Evolutionary conservation across 2,797 vertebrate genomes (phyloP).

Genomic region (Galagoides demidoff): DNA sequence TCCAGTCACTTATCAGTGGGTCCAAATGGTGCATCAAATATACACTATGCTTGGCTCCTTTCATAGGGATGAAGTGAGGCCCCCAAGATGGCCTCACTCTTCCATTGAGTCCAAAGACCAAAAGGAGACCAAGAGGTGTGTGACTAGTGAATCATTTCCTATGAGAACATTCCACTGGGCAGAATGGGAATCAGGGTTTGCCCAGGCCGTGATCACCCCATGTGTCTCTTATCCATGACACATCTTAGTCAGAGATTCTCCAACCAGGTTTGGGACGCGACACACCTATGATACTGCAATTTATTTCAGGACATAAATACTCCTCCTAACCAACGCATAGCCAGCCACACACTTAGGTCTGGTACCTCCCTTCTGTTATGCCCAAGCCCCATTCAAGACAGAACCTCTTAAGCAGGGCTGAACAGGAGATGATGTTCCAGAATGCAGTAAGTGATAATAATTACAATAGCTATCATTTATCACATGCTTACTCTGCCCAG

Average conservation of each 20-base stretch:
- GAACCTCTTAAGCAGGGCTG: not conserved
- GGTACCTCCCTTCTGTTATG: not conserved
- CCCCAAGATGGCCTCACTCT: not conserved
- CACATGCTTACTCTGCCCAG: not conserved
- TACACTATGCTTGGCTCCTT: not conserved
- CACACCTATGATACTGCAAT: not conserved
- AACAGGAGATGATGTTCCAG: not conserved
- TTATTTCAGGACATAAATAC: conserved; percentile 13
- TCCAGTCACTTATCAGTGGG: not conserved
- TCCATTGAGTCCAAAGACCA: not conserved
- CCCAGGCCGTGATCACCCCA: not conserved
- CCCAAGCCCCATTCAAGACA: not conserved
- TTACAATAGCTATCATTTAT: not conserved
- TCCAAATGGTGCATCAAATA: not conserved
- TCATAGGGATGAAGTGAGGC: not conserved
- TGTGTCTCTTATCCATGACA: not conserved
- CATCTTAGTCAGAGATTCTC: conserved; percentile 12
- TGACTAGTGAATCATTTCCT: not conserved
- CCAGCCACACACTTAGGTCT: not conserved
- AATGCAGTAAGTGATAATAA: not conserved
- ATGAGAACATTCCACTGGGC: not conserved
- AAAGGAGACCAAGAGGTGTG: not conserved
- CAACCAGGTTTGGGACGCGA: not conserved
- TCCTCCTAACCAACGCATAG: not conserved
- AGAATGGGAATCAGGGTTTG: conserved; percentile 16